These are phyloP conservation scores for Myiagra hebetior DNA, from an alignment of 2,113 vertebrate species.

Conservation along the genomic window DNA sequence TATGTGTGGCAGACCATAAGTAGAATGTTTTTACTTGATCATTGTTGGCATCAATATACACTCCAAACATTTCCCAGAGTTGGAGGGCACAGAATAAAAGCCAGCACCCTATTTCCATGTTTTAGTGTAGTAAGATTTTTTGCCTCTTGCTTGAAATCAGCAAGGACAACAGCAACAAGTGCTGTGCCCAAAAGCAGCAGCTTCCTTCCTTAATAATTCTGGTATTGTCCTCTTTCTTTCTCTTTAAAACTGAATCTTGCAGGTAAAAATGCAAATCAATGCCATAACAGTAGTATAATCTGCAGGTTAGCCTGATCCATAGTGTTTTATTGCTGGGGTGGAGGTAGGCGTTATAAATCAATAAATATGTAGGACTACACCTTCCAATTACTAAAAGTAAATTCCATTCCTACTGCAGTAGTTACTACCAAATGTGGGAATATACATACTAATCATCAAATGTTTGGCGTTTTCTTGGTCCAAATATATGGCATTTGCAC, in stretches of 20 bases:
- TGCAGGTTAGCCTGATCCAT: neutral
- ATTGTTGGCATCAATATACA: neutral
- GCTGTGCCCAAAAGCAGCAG: neutral
- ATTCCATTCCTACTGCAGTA: neutral
- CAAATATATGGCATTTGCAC: neutral
- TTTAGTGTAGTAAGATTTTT: neutral
- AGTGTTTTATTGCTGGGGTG: neutral
- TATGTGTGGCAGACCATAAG: neutral
- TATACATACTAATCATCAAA: neutral
- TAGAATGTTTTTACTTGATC: neutral
- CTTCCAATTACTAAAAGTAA: neutral
- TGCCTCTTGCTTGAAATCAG: neutral
- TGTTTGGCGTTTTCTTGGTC: neutral
- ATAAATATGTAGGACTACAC: neutral
- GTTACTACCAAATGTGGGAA: neutral
- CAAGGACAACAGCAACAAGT: neutral
- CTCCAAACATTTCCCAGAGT: neutral
- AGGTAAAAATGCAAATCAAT: neutral
- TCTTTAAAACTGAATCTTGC: neutral
- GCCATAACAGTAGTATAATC: neutral
- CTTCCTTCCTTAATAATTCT: neutral
- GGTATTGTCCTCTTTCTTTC: neutral
- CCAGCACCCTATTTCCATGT: neutral
- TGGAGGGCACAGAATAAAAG: neutral
- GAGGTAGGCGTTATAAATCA: neutral